phyloP scores from a whole-genome alignment of 2,888 invertebrate genomes.

The Nomada fucata region DNA sequence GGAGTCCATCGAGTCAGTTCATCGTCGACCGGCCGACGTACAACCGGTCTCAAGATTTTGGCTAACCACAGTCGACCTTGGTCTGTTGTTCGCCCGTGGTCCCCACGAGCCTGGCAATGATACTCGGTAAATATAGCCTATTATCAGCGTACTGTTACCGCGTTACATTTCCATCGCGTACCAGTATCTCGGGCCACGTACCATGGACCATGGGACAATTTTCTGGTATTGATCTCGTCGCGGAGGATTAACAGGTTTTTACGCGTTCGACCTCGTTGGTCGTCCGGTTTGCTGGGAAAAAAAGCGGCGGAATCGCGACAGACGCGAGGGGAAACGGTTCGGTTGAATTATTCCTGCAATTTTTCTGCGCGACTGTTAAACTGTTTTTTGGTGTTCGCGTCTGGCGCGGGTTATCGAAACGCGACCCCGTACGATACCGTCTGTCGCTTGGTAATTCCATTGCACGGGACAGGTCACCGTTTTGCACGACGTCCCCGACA shows the following conservation, averaged over 20 bases:
- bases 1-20: slow-evolving; percentile 24
- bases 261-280: not conserved
- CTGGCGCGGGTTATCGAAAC: not conserved
- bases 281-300: slow-evolving; percentile 2
- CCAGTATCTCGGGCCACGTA: not conserved
- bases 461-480: too few species aligned
- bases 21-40: slow-evolving; percentile 16
- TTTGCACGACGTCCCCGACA: not conserved
- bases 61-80: not conserved
- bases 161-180: not conserved
- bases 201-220: too few species aligned
- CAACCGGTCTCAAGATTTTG: not conserved
- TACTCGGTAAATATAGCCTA: slow-evolving; percentile 55
- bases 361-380: not conserved
- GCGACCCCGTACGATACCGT: too few species aligned
- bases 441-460: not conserved
- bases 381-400: not conserved
- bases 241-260: not conserved
- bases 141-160: not conserved
- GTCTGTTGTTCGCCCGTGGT: not conserved
- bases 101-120: slow-evolving; percentile 20
- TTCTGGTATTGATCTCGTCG: not conserved
- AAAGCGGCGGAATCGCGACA: slow-evolving; percentile 1
- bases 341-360: not conserved
- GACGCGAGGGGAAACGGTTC: not conserved